Evolutionary conservation across 2,888 invertebrate species (phyloP).

Genomic region (Tinea trinotella): DNA sequence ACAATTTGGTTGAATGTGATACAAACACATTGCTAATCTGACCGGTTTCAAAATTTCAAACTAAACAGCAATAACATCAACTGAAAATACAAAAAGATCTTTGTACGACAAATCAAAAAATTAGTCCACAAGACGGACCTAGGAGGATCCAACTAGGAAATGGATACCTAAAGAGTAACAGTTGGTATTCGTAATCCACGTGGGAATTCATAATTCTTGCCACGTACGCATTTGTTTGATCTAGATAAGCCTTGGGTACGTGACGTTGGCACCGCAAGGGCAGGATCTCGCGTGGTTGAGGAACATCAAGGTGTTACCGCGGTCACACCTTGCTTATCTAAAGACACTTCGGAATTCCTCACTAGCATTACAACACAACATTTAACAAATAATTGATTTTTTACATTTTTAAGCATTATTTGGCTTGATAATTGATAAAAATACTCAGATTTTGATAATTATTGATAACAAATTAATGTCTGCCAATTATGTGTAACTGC

Average conservation of each 20-base stretch:
- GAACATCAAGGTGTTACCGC: conserved; percentile 1
- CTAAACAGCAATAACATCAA: no score
- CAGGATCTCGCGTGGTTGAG: neutral
- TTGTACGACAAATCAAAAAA: no score
- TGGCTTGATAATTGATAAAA: no score
- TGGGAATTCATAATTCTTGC: neutral
- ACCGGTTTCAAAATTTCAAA: no score
- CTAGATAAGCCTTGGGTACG: conserved; percentile 1
- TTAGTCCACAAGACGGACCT: no score
- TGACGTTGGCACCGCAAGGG: conserved; percentile 4
- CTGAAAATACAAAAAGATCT: no score
- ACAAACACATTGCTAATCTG: no score
- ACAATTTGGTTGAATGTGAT: no score
- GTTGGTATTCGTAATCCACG: neutral
- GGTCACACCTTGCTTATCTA: neutral
- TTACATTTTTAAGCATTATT: no score
- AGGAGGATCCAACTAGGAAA: neutral
- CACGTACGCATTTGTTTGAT: conserved; percentile 5
- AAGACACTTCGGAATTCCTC: neutral
- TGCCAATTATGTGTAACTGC: no score
- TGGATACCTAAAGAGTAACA: neutral
- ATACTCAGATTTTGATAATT: no score
- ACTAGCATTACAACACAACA: neutral
- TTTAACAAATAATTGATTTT: neutral
- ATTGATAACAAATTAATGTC: no score